Evolutionary conservation across 2,888 invertebrate genomes (phyloP).

Genomic region (Pristionchus maxplancki): DNA sequence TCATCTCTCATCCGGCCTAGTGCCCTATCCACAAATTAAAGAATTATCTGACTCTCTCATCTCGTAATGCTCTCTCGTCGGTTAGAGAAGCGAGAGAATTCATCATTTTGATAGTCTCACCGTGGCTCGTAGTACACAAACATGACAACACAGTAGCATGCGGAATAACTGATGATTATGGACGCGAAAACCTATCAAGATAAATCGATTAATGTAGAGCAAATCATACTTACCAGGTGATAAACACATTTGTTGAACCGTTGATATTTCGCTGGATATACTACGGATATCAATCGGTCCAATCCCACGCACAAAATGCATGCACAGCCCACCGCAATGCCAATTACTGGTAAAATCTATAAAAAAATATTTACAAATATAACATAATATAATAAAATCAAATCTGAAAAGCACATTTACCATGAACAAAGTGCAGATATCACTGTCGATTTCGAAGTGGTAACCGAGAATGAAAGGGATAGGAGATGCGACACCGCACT

Average conservation of each 20-base stretch:
- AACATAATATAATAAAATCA: not conserved
- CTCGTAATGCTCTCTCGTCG: too few relatives aligned
- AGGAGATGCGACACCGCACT: not conserved
- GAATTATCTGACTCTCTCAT: too few relatives aligned
- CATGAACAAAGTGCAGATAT: not conserved
- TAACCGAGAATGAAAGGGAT: not conserved
- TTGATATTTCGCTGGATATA: not conserved
- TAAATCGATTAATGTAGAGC: too few relatives aligned
- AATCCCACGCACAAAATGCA: not conserved
- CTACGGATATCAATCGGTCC: not conserved
- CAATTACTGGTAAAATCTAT: not conserved
- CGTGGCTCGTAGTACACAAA: too few relatives aligned
- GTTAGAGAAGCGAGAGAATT: too few relatives aligned
- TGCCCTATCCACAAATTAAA: too few relatives aligned
- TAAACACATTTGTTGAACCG: not conserved
- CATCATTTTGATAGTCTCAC: too few relatives aligned
- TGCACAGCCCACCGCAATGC: not conserved
- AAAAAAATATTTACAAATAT: not conserved
- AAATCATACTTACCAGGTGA: not conserved
- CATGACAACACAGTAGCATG: too few relatives aligned
- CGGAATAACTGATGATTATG: too few relatives aligned
- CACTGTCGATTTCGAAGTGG: not conserved
- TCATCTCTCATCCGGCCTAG: too few relatives aligned
- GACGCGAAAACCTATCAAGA: too few relatives aligned
- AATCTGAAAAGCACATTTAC: not conserved